phyloP scores from a whole-genome alignment of 2,113 vertebrate genomes.

The Alethe diademata region DNA sequence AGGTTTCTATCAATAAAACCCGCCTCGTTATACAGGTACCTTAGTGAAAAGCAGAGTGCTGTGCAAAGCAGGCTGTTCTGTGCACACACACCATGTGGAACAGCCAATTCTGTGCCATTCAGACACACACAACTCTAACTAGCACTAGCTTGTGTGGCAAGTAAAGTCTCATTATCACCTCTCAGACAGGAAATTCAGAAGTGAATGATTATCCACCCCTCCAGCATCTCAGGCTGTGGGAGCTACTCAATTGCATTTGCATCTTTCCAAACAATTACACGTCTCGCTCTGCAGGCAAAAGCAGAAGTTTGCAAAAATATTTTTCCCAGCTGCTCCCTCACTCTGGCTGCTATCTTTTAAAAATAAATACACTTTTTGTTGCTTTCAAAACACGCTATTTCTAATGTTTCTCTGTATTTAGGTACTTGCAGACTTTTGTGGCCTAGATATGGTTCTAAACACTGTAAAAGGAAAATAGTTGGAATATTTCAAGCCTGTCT shows the following conservation, averaged over 20 bases:
- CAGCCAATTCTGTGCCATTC: not conserved
- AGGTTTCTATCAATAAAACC: not conserved
- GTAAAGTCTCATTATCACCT: constrained; percentile 48
- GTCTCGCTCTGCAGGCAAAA: not conserved
- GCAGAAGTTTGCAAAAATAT: not conserved
- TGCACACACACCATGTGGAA: not conserved
- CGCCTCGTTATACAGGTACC: not conserved
- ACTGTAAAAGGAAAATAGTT: not conserved
- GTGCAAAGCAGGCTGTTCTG: not conserved
- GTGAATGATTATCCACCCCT: not conserved
- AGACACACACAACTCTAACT: not conserved
- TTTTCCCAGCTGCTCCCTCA: not conserved
- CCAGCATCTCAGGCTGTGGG: not conserved
- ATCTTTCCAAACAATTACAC: constrained; percentile 16
- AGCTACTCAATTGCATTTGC: not conserved
- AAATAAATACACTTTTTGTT: not conserved
- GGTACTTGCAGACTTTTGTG: not conserved
- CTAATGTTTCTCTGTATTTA: not conserved
- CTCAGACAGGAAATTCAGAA: constrained; percentile 9
- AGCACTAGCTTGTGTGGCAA: not conserved
- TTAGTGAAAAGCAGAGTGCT: not conserved
- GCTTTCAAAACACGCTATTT: not conserved
- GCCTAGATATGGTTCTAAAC: not conserved
- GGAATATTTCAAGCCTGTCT: not conserved
- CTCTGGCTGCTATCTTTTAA: not conserved